phyloP scores from a whole-genome alignment of 2,797 vertebrate species.

The Notolabrus celidotus region DNA sequence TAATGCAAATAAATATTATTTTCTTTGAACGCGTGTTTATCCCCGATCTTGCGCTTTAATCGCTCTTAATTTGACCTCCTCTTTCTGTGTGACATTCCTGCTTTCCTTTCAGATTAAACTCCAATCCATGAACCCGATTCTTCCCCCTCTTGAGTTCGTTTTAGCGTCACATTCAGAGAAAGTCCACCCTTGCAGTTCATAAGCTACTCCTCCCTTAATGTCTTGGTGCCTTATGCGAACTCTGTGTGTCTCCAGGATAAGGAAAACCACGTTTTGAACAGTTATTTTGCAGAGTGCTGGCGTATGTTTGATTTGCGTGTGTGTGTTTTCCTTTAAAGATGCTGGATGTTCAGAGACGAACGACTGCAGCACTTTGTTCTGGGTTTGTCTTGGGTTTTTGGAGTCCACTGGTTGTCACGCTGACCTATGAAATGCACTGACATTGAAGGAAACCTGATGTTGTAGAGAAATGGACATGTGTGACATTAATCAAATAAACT shows the following conservation, averaged over 20 bases:
- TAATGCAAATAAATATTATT: conserved; percentile 59
- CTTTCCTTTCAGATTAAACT: neutral
- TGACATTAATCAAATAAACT: conserved; percentile 81
- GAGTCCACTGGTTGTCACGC: conserved; percentile 82
- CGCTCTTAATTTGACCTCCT: conserved; percentile 50
- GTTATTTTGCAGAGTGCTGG: conserved; percentile 60
- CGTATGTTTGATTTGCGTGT: conserved; percentile 31
- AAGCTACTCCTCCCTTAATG: conserved; percentile 86
- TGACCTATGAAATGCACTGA: conserved; percentile 93
- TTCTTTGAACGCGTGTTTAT: conserved; percentile 42
- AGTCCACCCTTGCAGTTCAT: conserved; percentile 71
- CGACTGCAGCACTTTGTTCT: conserved; percentile 19
- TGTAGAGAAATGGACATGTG: conserved; percentile 76
- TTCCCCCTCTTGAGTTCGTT: no score
- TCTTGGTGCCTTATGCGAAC: conserved; percentile 92
- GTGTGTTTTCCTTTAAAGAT: no score
- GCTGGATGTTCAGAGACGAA: no score
- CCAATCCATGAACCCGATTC: neutral
- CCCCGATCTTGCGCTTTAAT: conserved; percentile 34
- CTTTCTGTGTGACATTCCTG: neutral
- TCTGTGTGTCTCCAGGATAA: conserved; percentile 83
- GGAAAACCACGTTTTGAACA: conserved; percentile 70
- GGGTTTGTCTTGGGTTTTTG: conserved; percentile 64
- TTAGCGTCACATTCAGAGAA: conserved; percentile 13
- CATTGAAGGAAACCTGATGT: conserved; percentile 82